Conservation (phyloP, 92 coral and sea anemone species). For the Epizoanthus stellaris region DNA sequence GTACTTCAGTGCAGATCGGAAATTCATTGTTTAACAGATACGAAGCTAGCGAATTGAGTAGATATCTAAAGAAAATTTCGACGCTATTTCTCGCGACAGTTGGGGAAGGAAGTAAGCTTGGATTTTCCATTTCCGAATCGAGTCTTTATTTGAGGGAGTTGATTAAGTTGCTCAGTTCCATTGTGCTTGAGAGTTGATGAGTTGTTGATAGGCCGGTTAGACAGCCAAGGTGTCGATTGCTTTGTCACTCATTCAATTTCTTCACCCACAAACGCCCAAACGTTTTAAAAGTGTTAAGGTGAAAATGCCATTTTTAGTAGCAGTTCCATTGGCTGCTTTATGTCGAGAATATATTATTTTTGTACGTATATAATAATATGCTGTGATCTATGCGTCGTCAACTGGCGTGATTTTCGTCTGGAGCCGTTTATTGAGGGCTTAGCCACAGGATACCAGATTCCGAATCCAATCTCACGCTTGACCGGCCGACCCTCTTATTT, state of each 20-base stretch:
- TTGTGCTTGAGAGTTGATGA: conserved; percentile 33
- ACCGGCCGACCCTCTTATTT: conserved; percentile 10
- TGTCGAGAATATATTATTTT: background rate
- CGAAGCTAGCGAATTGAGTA: background rate
- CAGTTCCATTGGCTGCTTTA: background rate
- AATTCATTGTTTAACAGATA: conserved; percentile 7
- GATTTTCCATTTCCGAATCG: background rate
- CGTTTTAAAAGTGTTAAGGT: background rate
- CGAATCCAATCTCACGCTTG: background rate
- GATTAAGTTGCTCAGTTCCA: conserved; percentile 10
- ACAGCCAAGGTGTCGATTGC: conserved; percentile 26
- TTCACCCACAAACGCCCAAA: background rate
- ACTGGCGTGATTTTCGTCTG: conserved; percentile 21
- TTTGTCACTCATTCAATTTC: background rate
- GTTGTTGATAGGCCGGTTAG: conserved; percentile 39
- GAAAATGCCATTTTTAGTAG: background rate
- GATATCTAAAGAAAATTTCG: background rate
- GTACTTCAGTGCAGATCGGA: conserved; percentile 13
- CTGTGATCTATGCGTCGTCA: background rate
- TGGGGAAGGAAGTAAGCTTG: background rate
- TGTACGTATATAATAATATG: background rate
- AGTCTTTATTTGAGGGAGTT: background rate
- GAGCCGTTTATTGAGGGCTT: background rate
- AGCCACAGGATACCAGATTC: background rate
- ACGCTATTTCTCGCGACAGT: background rate